Evolutionary conservation across 2,888 invertebrate genomes (phyloP).

Genomic region (Himalopsyche japonica): DNA sequence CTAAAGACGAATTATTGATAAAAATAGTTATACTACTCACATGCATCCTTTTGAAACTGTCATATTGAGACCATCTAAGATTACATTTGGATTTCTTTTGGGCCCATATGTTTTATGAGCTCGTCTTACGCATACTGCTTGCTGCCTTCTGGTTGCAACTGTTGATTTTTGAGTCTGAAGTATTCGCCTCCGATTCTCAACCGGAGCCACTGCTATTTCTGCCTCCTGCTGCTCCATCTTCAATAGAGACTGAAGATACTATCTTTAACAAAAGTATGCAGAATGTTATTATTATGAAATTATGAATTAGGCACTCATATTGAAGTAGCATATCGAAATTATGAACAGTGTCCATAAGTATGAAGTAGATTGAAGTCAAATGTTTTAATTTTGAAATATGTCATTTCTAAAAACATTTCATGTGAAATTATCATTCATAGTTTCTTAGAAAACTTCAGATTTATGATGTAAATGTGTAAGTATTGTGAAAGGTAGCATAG

Average conservation of each 20-base stretch:
- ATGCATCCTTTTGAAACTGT: conserved; percentile 88
- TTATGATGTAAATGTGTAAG: too few relatives aligned
- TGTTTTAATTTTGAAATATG: too few relatives aligned
- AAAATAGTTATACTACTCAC: conserved; percentile 60
- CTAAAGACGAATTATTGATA: too few relatives aligned
- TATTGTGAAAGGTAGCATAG: too few relatives aligned
- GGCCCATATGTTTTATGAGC: conserved; percentile 85
- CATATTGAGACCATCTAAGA: conserved; percentile 87
- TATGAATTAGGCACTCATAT: too few relatives aligned
- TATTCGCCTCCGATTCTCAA: conserved; percentile 13
- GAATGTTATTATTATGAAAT: too few relatives aligned
- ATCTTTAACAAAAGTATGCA: not conserved
- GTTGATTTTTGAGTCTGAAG: conserved; percentile 71
- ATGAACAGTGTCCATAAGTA: too few relatives aligned
- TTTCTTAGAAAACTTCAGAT: too few relatives aligned
- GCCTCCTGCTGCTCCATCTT: conserved; percentile 15
- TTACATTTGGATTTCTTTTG: conserved; percentile 75
- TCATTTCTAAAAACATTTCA: too few relatives aligned
- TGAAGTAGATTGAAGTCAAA: too few relatives aligned
- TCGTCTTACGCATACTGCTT: conserved; percentile 82
- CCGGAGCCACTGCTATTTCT: conserved; percentile 12
- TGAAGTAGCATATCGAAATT: too few relatives aligned
- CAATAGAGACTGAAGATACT: not conserved
- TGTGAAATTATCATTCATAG: too few relatives aligned
- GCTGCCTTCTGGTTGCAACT: conserved; percentile 70